Evolutionary conservation across 2,797 vertebrate species (phyloP).

Genomic region (Muraenolepis orangiensis): DNA sequence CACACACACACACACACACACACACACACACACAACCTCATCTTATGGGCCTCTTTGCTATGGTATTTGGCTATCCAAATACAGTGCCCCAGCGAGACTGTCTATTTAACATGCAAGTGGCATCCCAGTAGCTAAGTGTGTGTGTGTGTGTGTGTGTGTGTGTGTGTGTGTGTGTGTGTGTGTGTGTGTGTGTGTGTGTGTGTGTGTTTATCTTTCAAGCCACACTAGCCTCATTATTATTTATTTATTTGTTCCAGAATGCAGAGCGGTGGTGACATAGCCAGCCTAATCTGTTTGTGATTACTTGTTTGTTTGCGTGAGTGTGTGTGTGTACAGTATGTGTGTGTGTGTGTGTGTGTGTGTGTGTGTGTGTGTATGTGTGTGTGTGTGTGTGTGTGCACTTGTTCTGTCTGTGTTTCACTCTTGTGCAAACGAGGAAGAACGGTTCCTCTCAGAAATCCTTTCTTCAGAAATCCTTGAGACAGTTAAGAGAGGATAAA

Average conservation of each 20-base stretch:
- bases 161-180: too few relatives aligned
- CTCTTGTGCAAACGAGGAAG: too few relatives aligned
- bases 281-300: not conserved
- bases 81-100: not conserved
- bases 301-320: too few relatives aligned
- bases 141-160: too few relatives aligned
- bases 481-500: not conserved
- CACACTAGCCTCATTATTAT: not conserved
- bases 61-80: not conserved
- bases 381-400: too few relatives aligned
- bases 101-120: not conserved
- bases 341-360: too few relatives aligned
- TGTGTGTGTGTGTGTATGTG: too few relatives aligned
- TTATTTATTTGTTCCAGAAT: not conserved
- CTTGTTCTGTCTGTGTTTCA: conserved; percentile 1
- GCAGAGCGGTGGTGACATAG: not conserved
- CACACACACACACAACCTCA: not conserved
- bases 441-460: not conserved
- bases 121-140: not conserved
- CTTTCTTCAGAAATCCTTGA: not conserved
- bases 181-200: too few relatives aligned
- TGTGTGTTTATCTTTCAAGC: too few relatives aligned
- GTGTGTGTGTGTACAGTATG: too few relatives aligned
- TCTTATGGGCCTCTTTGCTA: not conserved
- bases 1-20: not conserved